Evolutionary conservation across 2,113 vertebrate genomes (phyloP).

Genomic region (Polypterus bichir): DNA sequence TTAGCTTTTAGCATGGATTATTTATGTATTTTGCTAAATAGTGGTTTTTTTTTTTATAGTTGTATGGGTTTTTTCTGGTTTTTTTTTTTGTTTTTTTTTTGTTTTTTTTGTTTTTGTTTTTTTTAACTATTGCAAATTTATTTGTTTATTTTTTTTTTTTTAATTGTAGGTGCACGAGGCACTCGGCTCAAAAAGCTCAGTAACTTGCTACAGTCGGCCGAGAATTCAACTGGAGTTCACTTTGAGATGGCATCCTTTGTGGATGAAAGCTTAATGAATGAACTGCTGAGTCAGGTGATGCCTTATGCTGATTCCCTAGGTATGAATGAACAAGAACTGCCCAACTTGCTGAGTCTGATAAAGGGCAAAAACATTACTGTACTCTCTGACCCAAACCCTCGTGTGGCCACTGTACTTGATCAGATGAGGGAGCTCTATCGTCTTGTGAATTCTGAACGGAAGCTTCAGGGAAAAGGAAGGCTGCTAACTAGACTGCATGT

Average conservation of each 20-base stretch:
- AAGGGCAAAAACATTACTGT: slow-evolving; percentile 57
- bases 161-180: slow-evolving; percentile 43
- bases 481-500: slow-evolving; percentile 57
- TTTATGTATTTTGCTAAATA: too few species aligned
- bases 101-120: too few species aligned
- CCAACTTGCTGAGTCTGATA: slow-evolving; percentile 59
- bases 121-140: too few species aligned
- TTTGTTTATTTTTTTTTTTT: too few species aligned
- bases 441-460: slow-evolving; percentile 33
- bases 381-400: slow-evolving; percentile 62
- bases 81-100: too few species aligned
- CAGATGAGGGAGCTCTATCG: slow-evolving; percentile 67
- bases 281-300: slow-evolving; percentile 47
- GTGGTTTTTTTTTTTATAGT: too few species aligned
- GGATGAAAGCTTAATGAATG: slow-evolving; percentile 51
- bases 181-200: slow-evolving; percentile 43
- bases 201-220: slow-evolving; percentile 39
- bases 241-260: slow-evolving; percentile 75
- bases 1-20: too few species aligned
- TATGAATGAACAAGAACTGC: slow-evolving; percentile 72
- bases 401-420: slow-evolving; percentile 64
- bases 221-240: slow-evolving; percentile 45
- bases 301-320: slow-evolving; percentile 58
- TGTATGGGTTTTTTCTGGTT: too few species aligned
- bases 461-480: slow-evolving; percentile 19